Evolutionary conservation across 2,797 vertebrate genomes (phyloP).

Genomic region (Protonibea diacanthus): DNA sequence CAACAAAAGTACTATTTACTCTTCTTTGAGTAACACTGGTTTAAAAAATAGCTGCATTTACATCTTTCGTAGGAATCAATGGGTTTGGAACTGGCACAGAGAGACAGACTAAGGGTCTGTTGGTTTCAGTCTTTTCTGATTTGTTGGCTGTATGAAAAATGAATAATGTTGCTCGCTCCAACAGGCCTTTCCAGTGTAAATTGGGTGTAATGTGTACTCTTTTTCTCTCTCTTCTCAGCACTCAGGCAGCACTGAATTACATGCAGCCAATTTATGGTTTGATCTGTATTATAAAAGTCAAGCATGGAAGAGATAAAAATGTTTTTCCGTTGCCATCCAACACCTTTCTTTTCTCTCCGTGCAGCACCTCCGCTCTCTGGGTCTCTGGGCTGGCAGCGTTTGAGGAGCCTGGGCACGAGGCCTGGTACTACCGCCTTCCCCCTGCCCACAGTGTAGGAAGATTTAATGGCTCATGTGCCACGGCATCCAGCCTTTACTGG

Average conservation of each 20-base stretch:
- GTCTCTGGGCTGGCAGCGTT: slow-evolving; percentile 40
- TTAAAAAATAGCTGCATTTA: background rate
- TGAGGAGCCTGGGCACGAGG: slow-evolving; percentile 42
- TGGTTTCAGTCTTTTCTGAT: slow-evolving; percentile 1
- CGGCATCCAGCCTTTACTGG: slow-evolving; percentile 77
- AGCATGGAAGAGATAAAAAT: background rate
- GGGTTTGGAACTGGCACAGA: background rate
- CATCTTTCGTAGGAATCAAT: background rate
- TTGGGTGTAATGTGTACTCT: background rate
- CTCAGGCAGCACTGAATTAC: background rate
- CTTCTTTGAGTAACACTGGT: background rate
- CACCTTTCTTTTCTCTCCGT: background rate
- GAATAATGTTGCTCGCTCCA: background rate
- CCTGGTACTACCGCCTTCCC: slow-evolving; percentile 47
- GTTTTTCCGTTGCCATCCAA: background rate
- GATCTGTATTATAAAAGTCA: background rate
- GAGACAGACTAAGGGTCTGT: background rate
- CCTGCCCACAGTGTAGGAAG: slow-evolving; percentile 71
- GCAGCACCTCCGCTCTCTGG: slow-evolving; percentile 25
- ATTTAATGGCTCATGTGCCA: slow-evolving; percentile 86
- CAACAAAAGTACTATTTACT: background rate
- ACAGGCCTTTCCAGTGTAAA: background rate
- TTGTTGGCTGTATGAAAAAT: background rate
- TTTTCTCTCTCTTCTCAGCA: background rate
- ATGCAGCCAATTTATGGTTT: background rate